These are phyloP conservation scores for Fabriciana adippe DNA, from an alignment of 2,888 invertebrate species.

Conservation along the genomic window DNA sequence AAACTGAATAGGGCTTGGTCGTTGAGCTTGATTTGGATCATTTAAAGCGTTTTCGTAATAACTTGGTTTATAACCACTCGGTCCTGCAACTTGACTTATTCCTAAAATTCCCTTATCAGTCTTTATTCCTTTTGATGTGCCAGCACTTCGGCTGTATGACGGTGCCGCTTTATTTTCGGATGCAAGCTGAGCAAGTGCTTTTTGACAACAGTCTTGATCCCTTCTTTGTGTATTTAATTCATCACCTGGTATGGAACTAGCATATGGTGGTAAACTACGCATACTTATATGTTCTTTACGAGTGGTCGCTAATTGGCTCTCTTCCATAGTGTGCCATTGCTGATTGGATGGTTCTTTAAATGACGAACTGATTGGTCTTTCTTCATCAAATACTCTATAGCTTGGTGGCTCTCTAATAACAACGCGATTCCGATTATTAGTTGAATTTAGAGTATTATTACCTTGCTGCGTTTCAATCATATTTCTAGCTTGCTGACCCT, in stretches of 20 bases:
- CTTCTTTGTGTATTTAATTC: neutral
- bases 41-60: conserved; percentile 1
- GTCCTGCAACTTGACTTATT: conserved; percentile 26
- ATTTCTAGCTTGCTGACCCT: neutral
- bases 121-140: conserved; percentile 10
- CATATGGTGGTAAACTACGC: conserved; percentile 18
- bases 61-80: conserved; percentile 25
- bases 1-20: neutral
- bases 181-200: neutral
- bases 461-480: neutral
- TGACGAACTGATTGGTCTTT: conserved; percentile 28
- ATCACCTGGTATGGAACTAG: neutral
- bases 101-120: conserved; percentile 21
- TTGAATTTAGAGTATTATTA: too few species aligned
- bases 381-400: conserved; percentile 27
- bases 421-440: conserved; percentile 7
- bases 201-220: neutral
- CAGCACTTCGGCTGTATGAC: neutral
- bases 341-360: conserved; percentile 14
- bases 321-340: conserved; percentile 35
- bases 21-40: neutral
- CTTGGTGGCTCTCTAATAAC: conserved; percentile 25
- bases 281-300: conserved; percentile 17
- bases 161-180: neutral
- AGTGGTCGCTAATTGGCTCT: conserved; percentile 16